phyloP scores from a whole-genome alignment of 2,113 vertebrate genomes.

The Oryzias woworae region DNA sequence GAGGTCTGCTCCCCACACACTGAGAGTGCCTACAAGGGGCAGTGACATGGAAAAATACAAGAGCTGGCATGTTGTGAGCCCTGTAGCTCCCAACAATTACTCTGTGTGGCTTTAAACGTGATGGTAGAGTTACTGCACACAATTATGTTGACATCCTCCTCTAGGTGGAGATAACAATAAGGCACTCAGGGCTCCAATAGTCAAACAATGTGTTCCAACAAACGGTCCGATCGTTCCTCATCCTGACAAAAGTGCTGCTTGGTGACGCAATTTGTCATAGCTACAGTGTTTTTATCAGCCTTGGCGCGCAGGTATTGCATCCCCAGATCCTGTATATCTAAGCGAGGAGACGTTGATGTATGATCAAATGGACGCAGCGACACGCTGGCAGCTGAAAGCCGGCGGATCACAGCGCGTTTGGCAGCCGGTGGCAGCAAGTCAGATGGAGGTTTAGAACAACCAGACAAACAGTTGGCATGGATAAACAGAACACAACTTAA shows the following conservation, averaged over 20 bases:
- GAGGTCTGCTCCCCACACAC: constrained; percentile 61
- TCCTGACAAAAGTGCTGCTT: constrained; percentile 34
- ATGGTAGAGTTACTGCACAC: constrained; percentile 21
- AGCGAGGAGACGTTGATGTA: constrained; percentile 55
- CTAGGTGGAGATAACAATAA: constrained; percentile 3
- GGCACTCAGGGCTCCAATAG: constrained; percentile 9
- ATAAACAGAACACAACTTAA: constrained; percentile 53
- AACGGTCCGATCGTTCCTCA: constrained; percentile 33
- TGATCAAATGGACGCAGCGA: constrained; percentile 61
- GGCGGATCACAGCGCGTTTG: constrained; percentile 63
- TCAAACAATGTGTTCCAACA: constrained; percentile 16
- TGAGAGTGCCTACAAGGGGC: constrained; percentile 57
- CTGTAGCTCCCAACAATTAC: constrained; percentile 47
- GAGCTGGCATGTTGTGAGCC: constrained; percentile 59
- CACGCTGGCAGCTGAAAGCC: constrained; percentile 53
- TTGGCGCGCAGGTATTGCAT: constrained; percentile 30
- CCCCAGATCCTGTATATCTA: constrained; percentile 32
- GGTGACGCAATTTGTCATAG: constrained; percentile 29
- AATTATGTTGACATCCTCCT: constrained; percentile 27
- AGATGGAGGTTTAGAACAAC: constrained; percentile 68
- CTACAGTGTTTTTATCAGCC: constrained; percentile 36
- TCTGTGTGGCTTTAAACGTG: constrained; percentile 36
- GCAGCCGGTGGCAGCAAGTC: constrained; percentile 66
- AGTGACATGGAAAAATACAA: constrained; percentile 74
- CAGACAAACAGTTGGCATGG: constrained; percentile 66